Conservation (phyloP, 2,113 vertebrate species). For the Ahaetulla prasina region DNA sequence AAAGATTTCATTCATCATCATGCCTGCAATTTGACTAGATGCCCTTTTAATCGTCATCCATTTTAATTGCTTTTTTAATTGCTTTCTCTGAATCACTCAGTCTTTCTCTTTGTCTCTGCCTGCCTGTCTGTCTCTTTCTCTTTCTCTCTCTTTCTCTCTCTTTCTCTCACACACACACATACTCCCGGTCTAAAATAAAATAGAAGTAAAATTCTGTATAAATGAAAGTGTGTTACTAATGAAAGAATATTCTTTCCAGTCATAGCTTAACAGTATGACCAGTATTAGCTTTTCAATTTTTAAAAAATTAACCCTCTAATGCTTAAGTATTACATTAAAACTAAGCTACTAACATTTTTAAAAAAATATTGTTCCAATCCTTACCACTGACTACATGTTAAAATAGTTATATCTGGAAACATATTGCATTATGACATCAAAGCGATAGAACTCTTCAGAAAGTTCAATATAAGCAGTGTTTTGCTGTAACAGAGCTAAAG, state of each 20-base stretch:
- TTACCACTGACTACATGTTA: background rate
- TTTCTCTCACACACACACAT: background rate
- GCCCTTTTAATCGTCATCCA: background rate
- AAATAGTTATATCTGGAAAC: background rate
- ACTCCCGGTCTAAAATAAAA: background rate
- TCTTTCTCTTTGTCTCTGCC: no score
- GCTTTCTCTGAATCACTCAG: no score
- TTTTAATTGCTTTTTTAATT: background rate
- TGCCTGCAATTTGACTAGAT: background rate
- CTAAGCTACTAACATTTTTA: background rate
- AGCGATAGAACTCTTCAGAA: background rate
- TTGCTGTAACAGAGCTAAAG: background rate
- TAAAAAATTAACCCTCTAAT: background rate
- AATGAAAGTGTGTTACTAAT: background rate
- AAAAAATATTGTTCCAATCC: background rate
- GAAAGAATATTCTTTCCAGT: background rate
- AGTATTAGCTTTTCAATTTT: background rate
- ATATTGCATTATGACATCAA: background rate
- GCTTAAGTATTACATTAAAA: background rate
- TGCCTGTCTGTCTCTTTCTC: background rate
- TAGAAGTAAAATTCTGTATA: background rate
- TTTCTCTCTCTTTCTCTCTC: background rate
- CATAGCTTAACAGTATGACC: background rate
- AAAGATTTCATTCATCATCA: background rate
- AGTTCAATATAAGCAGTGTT: background rate